A percentile compares a stretch with the other conserved stretches of the same genome.
These are phyloP conservation scores for Rapana venosa DNA, from an alignment of 2,888 invertebrate genomes.

Conservation along the genomic window DNA sequence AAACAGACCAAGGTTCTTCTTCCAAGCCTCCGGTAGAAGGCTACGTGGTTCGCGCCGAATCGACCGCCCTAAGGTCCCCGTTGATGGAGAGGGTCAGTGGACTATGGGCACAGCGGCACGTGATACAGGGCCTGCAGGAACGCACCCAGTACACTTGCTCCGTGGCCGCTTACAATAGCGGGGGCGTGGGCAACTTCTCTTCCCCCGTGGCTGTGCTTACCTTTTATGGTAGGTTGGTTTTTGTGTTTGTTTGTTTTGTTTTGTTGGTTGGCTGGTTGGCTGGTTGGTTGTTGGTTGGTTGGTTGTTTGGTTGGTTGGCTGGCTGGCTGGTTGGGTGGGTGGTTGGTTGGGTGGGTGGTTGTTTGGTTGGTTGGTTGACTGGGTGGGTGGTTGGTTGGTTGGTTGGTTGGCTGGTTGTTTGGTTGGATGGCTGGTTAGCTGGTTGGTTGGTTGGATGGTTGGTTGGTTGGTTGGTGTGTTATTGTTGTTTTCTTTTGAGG, in stretches of 20 bases:
- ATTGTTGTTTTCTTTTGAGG: too few relatives aligned
- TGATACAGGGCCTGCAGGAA: slow-evolving; percentile 20
- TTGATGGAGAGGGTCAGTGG: neutral
- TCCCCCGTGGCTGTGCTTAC: slow-evolving; percentile 5
- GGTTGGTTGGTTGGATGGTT: too few relatives aligned
- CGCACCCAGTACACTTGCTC: slow-evolving; percentile 15
- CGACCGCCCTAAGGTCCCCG: neutral
- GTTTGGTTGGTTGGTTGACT: too few relatives aligned
- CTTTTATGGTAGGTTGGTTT: neutral
- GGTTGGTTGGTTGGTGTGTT: too few relatives aligned
- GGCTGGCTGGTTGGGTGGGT: too few relatives aligned
- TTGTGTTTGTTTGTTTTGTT: too few relatives aligned
- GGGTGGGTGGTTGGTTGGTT: slow-evolving; percentile 1
- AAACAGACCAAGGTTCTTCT: neutral
- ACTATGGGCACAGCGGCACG: neutral
- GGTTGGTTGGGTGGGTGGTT: too few relatives aligned
- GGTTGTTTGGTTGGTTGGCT: too few relatives aligned
- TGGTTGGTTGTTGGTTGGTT: too few relatives aligned
- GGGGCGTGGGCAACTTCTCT: slow-evolving; percentile 15
- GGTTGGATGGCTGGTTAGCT: too few relatives aligned
- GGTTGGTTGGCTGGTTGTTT: too few relatives aligned
- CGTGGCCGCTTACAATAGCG: slow-evolving; percentile 33
- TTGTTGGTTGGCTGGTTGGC: too few relatives aligned
- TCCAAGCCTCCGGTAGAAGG: neutral
- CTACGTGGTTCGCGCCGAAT: neutral